Percentiles rank a stretch among this genome's conserved stretches.
phyloP scores from a whole-genome alignment of 2,888 invertebrate species.

The Drosophila eohydei region DNA sequence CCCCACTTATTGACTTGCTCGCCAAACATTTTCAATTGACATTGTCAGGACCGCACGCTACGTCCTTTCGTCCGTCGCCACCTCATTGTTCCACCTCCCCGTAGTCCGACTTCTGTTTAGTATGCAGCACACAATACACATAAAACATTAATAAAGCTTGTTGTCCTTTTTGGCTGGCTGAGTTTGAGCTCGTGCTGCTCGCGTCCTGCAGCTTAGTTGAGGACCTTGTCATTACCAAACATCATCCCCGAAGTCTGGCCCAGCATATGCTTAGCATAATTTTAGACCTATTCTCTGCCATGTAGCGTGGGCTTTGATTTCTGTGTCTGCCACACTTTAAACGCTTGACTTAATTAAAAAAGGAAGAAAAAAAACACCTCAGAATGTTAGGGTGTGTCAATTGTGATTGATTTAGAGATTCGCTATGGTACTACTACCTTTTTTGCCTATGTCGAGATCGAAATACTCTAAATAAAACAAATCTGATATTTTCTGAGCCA shows the following conservation, averaged over 20 bases:
- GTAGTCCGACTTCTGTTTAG: constrained; percentile 47
- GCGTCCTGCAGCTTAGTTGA: constrained; percentile 23
- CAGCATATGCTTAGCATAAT: constrained; percentile 78
- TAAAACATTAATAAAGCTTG: constrained; percentile 81
- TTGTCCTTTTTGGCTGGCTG: constrained; percentile 76
- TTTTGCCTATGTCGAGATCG: not conserved
- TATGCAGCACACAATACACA: constrained; percentile 77
- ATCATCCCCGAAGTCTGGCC: constrained; percentile 46
- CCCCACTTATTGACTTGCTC: constrained; percentile 64
- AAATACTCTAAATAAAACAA: not conserved
- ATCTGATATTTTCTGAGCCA: too few relatives aligned
- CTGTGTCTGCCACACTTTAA: constrained; percentile 35
- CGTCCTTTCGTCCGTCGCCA: too few relatives aligned
- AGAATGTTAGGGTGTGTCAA: not conserved
- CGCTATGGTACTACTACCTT: not conserved
- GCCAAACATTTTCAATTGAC: constrained; percentile 76
- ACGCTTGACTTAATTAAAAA: constrained; percentile 61
- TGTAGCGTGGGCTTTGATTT: constrained; percentile 53
- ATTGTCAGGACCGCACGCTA: constrained; percentile 54
- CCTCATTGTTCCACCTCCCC: not conserved
- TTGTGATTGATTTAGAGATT: not conserved
- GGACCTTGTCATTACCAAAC: constrained; percentile 76
- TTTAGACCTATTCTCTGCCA: constrained; percentile 50
- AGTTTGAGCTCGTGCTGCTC: constrained; percentile 30
- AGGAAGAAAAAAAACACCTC: constrained; percentile 17